Conservation (phyloP, 2,888 invertebrate genomes). For the Leptogaster cylindrica region DNA sequence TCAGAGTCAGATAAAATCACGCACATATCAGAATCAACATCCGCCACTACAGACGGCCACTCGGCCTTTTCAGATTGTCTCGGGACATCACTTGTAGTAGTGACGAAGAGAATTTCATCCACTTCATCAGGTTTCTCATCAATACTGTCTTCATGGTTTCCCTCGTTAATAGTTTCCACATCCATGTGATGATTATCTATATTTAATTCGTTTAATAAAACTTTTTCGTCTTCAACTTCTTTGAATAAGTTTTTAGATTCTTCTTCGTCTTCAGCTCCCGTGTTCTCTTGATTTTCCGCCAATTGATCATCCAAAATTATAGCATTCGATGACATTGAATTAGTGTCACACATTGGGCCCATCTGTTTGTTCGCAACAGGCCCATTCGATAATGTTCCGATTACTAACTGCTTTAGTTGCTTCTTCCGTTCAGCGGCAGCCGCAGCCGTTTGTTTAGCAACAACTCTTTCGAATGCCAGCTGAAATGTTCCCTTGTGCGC, state of each 20-base stretch:
- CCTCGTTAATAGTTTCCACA: neutral
- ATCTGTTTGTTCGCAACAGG: conserved; percentile 46
- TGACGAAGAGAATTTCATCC: no score
- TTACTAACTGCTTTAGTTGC: neutral
- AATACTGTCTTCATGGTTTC: conserved; percentile 16
- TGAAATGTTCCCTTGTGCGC: conserved; percentile 48
- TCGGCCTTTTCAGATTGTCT: no score
- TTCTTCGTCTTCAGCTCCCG: conserved; percentile 7
- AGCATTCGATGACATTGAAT: conserved; percentile 3
- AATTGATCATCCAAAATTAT: conserved; percentile 1
- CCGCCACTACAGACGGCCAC: no score
- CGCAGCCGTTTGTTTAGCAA: conserved; percentile 47
- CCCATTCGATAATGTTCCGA: conserved; percentile 42
- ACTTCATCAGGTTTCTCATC: conserved; percentile 17
- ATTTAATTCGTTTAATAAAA: neutral
- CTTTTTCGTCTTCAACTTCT: neutral
- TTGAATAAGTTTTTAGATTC: neutral
- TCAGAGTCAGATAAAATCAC: no score
- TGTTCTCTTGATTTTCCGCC: neutral
- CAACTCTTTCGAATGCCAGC: conserved; percentile 50
- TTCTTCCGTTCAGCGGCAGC: conserved; percentile 33
- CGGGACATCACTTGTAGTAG: no score
- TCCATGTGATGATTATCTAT: conserved; percentile 26
- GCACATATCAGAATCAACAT: no score
- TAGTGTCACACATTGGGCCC: conserved; percentile 51